phyloP scores from a whole-genome alignment of 92 coral and sea anemone species.

The Pocillopora meandrina region DNA sequence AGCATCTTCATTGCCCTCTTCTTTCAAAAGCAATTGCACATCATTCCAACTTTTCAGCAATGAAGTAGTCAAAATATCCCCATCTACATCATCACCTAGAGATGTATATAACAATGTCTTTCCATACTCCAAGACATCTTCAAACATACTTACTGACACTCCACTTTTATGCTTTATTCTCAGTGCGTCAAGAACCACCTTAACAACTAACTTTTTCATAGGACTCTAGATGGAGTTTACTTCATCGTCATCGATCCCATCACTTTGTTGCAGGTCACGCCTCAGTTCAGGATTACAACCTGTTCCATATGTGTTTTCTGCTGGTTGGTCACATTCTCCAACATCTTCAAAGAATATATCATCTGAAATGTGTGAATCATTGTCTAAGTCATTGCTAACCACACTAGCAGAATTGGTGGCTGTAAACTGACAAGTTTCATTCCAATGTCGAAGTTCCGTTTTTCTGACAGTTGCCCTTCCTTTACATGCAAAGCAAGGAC shows the following conservation, averaged over 20 bases:
- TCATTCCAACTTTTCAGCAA: conserved; percentile 70
- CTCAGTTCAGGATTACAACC: conserved; percentile 6
- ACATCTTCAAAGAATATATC: conserved; percentile 30
- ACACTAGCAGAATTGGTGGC: conserved; percentile 11
- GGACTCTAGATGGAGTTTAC: conserved; percentile 36
- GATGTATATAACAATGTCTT: conserved; percentile 49
- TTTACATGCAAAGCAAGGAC: conserved; percentile 64
- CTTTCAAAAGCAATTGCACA: conserved; percentile 66
- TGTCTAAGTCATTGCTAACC: conserved; percentile 17
- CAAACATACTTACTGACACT: conserved; percentile 62
- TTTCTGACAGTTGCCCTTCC: conserved; percentile 72
- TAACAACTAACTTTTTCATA: conserved; percentile 53
- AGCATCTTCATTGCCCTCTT: conserved; percentile 71
- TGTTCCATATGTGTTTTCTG: conserved; percentile 10
- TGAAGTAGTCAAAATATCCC: conserved; percentile 50
- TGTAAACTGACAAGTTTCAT: conserved; percentile 34
- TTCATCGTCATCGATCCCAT: conserved; percentile 25
- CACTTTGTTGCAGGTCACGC: conserved; percentile 30
- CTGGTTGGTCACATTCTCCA: conserved; percentile 15
- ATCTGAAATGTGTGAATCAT: conserved; percentile 15
- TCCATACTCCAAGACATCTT: conserved; percentile 73
- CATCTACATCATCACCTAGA: conserved; percentile 51
- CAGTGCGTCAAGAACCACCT: conserved; percentile 71
- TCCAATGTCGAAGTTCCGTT: conserved; percentile 73
- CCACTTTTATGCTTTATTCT: conserved; percentile 69